phyloP scores from a whole-genome alignment of 2,797 vertebrate genomes.

The Myripristis murdjan region DNA sequence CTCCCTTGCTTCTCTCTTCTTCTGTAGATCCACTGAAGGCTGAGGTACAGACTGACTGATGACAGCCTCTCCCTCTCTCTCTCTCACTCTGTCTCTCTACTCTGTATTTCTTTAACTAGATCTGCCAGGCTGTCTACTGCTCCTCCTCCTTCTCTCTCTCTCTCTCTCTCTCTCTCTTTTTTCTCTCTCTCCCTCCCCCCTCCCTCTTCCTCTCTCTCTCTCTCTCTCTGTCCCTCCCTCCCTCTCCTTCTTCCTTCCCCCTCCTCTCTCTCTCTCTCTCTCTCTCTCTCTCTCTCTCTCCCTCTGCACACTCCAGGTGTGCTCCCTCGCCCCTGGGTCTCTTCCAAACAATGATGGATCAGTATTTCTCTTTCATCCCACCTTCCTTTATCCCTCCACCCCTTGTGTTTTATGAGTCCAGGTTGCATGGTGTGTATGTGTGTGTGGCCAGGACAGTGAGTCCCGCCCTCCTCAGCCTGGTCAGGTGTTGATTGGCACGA shows the following conservation, averaged over 20 bases:
- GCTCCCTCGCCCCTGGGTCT: too few species aligned
- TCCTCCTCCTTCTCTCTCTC: conserved; percentile 62
- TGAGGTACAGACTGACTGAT: conserved; percentile 33
- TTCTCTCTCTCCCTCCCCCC: conserved; percentile 13
- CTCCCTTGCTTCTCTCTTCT: conserved; percentile 21
- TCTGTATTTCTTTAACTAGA: conserved; percentile 26
- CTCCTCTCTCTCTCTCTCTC: conserved; percentile 24
- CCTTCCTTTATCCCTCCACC: too few species aligned
- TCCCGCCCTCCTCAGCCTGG: too few species aligned
- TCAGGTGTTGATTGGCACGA: too few species aligned
- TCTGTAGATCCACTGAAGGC: neutral
- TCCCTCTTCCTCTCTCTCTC: too few species aligned
- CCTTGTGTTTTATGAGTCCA: conserved; percentile 27
- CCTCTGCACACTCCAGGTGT: too few species aligned
- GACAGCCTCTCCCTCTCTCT: neutral
- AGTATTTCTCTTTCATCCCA: too few species aligned
- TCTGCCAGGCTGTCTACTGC: conserved; percentile 46
- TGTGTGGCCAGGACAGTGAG: neutral
- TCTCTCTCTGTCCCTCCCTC: too few species aligned
- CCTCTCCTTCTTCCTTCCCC: conserved; percentile 16
- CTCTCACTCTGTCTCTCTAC: conserved; percentile 9
- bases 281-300: conserved; percentile 15
- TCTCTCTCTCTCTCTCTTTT: conserved; percentile 13
- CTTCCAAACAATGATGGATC: too few species aligned
- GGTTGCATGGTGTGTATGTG: neutral